Evolutionary conservation across 2,888 invertebrate species (phyloP), one percentile per base, ranked within the genome.

Genomic region (Acleris cristana): DNA sequence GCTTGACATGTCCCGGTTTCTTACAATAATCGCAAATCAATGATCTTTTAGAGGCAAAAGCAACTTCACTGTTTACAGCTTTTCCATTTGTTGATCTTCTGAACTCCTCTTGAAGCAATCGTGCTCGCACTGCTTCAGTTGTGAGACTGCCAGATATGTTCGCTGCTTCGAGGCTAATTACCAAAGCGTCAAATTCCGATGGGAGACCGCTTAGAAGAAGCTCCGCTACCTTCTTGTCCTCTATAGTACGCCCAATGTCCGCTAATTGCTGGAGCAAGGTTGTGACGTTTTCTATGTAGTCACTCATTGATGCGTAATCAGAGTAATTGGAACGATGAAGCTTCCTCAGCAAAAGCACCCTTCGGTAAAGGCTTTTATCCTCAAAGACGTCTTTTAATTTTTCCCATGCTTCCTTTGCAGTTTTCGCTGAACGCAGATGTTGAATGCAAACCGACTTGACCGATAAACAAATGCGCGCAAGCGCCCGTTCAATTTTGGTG

Each of bases 171-270:
- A 23, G 21, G 23, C 23, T 45, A 3, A 44, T 16, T 10, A 56
- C 56, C 1, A 56, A 5, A 1, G 21, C 6, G 18, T 56, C 44
- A 21, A 40, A 44, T 19, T 44, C 56, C 14, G 19, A 12, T 6
- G 55, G 55, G 8, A 63, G 34, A 7, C 67, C 62, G 21, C 51
- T 63, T 8, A 67, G n/a, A 5, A 63, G 6, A 12, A 67, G 19
- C 23, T 68, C 68, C 19, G 68, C 59, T 0, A 68, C 58, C 23
- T 68, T 59, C 10, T n/a, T 48, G 18, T 61, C 64, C 12, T 64
- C 60, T 2, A 64, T 60, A 14, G n/a, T 21, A 10, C 26, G 30
- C 3, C 56, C 60, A 26, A 56, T 68, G 40, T 69, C 61, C 3
- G 60, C 14, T 1, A 64, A 26, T 23, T 69, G 69, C 12, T 69